Base-by-base conservation (phyloP, 2,113 vertebrate species). In the Elanus axillaris region DNA sequence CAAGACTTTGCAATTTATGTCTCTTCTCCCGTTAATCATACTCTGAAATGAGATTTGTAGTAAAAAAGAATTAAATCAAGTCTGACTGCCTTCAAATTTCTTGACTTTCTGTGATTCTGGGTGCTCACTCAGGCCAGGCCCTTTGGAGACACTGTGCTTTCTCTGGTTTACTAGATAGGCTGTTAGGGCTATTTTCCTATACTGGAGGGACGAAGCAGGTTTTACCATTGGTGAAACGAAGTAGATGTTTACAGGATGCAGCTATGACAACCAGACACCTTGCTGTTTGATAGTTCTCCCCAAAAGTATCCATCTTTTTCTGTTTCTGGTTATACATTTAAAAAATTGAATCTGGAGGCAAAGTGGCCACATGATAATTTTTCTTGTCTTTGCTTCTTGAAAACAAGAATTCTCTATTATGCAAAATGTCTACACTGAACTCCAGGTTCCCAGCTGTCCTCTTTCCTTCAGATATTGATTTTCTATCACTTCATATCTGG, bases 11-110 rank as follows among this genome's bases (percentile, higher is more conserved):
- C 97, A 97, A 98, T 98, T 98, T 98, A 98, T 90, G 97, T 98
- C 97, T 98, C 95, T 97, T 97, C 96, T 94, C 96, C 96, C 38
- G 93, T 98, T 98, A 98, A 98, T 98, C 98, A 98, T 98, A 96
- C 94, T 96, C 95, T 95, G 94, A 98, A 98, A 98, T 96, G 90
- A 98, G 97, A 98, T 98, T 97, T 98, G 96, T 93, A 97, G 96
- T 90, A 92, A 98, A 96, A 98, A 94, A 93, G 86, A 96, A 98
- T 97, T 98, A 98, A 98, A 98, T 98, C 97, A 98, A 97, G 96
- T 96, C 96, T 97, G 97, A 97, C 90, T 98, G 88, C 89, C 82
- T 97, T 95, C 88, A 94, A 86, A 95, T 96, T 96, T 94, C 89
- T 96, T 96, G 73, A 88, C 94, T 98, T 97, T 94, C 77, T 53